phyloP scores from a whole-genome alignment of 1,140 invertebrate species.

The Hyposmocoma kahamanoa region DNA sequence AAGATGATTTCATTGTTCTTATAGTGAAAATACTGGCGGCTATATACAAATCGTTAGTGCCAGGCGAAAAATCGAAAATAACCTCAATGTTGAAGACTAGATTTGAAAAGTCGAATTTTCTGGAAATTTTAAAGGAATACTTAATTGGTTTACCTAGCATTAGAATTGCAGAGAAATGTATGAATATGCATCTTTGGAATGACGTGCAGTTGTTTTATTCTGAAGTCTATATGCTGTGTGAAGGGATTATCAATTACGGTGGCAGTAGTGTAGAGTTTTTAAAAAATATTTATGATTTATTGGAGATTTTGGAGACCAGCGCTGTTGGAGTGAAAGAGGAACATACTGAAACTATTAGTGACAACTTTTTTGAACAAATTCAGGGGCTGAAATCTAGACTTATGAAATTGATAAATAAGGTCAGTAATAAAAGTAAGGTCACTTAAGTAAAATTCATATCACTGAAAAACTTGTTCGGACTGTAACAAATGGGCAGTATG shows the following conservation, averaged over 20 bases:
- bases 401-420: conserved; percentile 16
- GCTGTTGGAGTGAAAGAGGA: conserved; percentile 44
- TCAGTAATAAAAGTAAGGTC: no score
- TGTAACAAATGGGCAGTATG: no score
- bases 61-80: conserved; percentile 47
- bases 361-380: conserved; percentile 37
- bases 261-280: conserved; percentile 27
- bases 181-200: conserved; percentile 56
- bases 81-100: conserved; percentile 31
- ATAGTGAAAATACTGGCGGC: conserved; percentile 47
- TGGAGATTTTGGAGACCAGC: conserved; percentile 39
- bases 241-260: conserved; percentile 41
- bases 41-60: conserved; percentile 42
- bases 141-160: conserved; percentile 35
- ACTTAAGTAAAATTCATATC: no score
- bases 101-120: conserved; percentile 50
- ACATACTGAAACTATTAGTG: conserved; percentile 43
- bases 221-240: conserved; percentile 37
- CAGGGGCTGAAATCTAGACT: conserved; percentile 26
- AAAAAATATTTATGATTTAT: conserved; percentile 29
- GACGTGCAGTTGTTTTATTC: conserved; percentile 49
- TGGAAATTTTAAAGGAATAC: conserved; percentile 41
- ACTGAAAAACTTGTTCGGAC: no score
- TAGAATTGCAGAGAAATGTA: conserved; percentile 47
- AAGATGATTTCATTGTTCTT: conserved; percentile 58